Conservation (phyloP, 2,888 invertebrate genomes). For the Mythimna albipuncta region DNA sequence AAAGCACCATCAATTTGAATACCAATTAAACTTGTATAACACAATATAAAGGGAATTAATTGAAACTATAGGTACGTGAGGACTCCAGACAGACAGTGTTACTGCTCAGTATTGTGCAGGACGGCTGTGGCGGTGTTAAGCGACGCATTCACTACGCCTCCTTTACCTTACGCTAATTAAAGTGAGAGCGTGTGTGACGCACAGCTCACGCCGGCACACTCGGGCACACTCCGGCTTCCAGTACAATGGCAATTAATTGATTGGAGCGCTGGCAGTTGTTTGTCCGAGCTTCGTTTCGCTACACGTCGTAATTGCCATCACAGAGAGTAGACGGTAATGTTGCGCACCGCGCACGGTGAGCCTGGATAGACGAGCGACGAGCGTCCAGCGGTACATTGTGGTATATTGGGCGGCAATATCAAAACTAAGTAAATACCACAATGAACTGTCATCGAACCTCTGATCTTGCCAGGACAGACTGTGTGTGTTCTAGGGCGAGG, state of each 20-base stretch:
- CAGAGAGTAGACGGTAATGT: constrained; percentile 45
- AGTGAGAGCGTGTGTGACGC: constrained; percentile 30
- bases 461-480: neutral
- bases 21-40: constrained; percentile 11
- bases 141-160: constrained; percentile 32
- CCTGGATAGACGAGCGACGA: no score
- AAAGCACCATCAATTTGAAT: neutral
- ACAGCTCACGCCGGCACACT: constrained; percentile 5
- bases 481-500: no score
- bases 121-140: constrained; percentile 4
- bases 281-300: constrained; percentile 50
- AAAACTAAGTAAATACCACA: neutral
- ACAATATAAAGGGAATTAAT: constrained; percentile 20
- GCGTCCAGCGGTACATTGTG: neutral
- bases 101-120: neutral
- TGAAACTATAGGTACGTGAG: neutral
- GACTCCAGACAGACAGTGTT: neutral
- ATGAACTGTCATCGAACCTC: neutral
- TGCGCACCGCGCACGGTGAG: neutral
- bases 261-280: constrained; percentile 57
- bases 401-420: neutral
- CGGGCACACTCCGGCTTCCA: constrained; percentile 8
- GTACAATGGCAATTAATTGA: constrained; percentile 59
- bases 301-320: constrained; percentile 60
- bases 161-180: constrained; percentile 56